Percentiles rank a stretch among this genome's conserved stretches.
phyloP scores from a whole-genome alignment of 2,888 invertebrate genomes.

The Muschampia plurimacula region DNA sequence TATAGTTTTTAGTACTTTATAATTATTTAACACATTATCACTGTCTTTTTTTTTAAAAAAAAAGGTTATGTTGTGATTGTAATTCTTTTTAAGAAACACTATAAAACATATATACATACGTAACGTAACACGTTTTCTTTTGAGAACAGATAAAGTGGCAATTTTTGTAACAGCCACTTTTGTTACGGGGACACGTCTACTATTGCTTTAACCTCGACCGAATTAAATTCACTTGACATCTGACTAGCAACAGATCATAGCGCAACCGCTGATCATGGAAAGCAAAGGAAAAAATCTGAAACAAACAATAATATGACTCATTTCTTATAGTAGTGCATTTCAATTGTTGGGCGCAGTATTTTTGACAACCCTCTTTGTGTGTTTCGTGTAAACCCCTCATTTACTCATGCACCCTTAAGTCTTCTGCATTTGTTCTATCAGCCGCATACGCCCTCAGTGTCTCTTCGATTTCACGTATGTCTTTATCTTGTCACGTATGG shows the following conservation, averaged over 20 bases:
- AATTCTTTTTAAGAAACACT: too few relatives aligned
- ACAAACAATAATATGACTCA: slow-evolving; percentile 2
- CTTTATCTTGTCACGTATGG: not conserved
- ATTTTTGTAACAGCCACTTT: slow-evolving; percentile 5
- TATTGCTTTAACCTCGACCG: slow-evolving; percentile 15
- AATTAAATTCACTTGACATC: slow-evolving; percentile 4
- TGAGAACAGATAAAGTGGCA: not conserved
- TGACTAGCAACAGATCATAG: not conserved
- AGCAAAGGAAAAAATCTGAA: not conserved
- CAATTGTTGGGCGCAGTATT: slow-evolving; percentile 3
- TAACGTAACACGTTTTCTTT: not conserved
- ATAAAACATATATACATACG: too few relatives aligned
- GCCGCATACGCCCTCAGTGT: slow-evolving; percentile 13
- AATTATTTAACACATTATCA: too few relatives aligned
- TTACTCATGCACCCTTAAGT: slow-evolving; percentile 20
- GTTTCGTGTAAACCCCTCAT: slow-evolving; percentile 16
- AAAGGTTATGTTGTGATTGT: too few relatives aligned
- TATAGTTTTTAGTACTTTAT: too few relatives aligned
- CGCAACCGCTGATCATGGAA: not conserved
- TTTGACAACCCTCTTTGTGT: slow-evolving; percentile 23
- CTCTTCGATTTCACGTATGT: slow-evolving; percentile 13
- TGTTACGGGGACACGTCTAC: not conserved
- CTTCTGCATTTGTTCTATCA: slow-evolving; percentile 27
- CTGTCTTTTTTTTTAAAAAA: too few relatives aligned
- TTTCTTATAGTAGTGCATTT: slow-evolving; percentile 1